Evolutionary conservation across 1,140 invertebrate species (phyloP), one percentile per base, ranked within the genome.

Genomic region (Diorhabda elongata): DNA sequence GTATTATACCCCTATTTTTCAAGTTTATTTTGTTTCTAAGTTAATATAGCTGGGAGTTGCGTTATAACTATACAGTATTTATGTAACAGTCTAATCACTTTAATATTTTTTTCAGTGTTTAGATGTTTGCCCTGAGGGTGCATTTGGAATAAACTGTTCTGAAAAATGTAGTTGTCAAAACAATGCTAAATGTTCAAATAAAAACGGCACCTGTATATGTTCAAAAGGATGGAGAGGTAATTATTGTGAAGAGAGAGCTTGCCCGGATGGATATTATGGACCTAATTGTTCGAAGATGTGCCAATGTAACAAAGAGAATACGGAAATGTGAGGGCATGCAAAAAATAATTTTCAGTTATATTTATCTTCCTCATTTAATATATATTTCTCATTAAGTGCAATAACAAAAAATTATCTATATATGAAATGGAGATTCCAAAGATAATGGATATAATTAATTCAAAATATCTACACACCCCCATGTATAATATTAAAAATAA

Each of bases 161-260:
- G 80, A 85, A 61, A 82, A 83, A 60, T 98, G 96, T 74, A 80
- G 80, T 42, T 98, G 96, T 81, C 77, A 87, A 77, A 93, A 96
- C 81, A 90, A 85, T 58, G 92, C 88, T 3, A 84, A 81, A 42
- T 96, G 94, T 79, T 86, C 87, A 58, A 79, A 87, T 42, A 80
- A 83, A 1, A 84, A 91, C 76, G 94, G 94, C 3, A 80, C 81
- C 1, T 96, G 94, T 75, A 76, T 81, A 5, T 97, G 94, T 79
- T 79, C 82, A 9, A 78, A 85, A 2, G 95, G 95, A 2, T 96
- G 92, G 91, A 84, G 74, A 4, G 95, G 95, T 0, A 76, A 80
- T 9, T 83, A 81, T 59, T 97, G 95, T 79, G 82, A 87, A 52
- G 76, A 84, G 62, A 83, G 93, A 44, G 85, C 85, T 3, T 95